Evolutionary conservation across 2,888 invertebrate genomes (phyloP).

Genomic region (Xestia rhomboidea): DNA sequence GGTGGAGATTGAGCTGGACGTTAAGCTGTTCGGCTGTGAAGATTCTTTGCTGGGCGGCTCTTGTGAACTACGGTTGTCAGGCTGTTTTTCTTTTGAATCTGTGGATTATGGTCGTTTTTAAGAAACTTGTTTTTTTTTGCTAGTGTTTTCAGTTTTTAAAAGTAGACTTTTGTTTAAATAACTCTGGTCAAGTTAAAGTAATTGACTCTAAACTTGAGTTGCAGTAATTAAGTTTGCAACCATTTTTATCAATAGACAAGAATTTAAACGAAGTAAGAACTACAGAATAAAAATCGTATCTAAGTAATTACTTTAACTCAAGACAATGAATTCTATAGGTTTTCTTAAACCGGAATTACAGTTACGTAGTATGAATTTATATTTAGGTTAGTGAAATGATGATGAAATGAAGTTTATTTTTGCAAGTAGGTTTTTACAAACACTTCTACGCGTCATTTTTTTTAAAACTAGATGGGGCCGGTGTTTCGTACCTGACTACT

Average conservation of each 20-base stretch:
- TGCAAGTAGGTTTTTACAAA: too few relatives aligned
- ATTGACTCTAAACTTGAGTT: too few relatives aligned
- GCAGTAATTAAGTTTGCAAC: too few relatives aligned
- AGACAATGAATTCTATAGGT: not conserved
- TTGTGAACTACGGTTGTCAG: constrained; percentile 81
- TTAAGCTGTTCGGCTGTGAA: constrained; percentile 86
- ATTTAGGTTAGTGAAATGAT: too few relatives aligned
- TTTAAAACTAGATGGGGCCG: too few relatives aligned
- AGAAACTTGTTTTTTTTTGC: not conserved
- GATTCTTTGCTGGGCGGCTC: constrained; percentile 85
- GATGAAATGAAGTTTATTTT: too few relatives aligned
- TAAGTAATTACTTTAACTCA: too few relatives aligned
- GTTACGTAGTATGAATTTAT: not conserved
- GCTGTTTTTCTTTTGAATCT: constrained; percentile 84
- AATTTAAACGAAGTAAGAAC: too few relatives aligned
- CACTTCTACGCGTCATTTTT: too few relatives aligned
- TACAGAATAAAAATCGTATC: too few relatives aligned
- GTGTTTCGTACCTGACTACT: too few relatives aligned
- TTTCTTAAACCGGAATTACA: not conserved
- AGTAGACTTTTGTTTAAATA: not conserved
- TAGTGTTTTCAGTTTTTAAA: not conserved
- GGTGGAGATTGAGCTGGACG: constrained; percentile 85
- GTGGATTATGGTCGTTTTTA: constrained; percentile 29
- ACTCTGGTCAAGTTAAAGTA: not conserved
- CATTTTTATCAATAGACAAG: too few relatives aligned